Conservation (phyloP, 2,113 vertebrate species). For the Nesoenas mayeri region DNA sequence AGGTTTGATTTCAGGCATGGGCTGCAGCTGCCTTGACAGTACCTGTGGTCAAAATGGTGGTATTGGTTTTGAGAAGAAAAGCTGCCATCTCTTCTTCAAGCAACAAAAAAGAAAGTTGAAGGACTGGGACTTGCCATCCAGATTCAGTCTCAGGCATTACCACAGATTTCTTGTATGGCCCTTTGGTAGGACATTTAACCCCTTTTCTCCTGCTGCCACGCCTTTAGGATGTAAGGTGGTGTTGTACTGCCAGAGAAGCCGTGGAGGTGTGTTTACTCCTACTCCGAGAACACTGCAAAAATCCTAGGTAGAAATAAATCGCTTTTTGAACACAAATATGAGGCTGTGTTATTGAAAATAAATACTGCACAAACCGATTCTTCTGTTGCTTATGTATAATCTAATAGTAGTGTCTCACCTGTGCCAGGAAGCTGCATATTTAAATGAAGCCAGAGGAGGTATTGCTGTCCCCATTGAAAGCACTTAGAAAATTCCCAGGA, state of each 20-base stretch:
- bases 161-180: background rate
- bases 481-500: background rate
- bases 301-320: background rate
- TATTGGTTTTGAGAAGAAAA: background rate
- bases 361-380: background rate
- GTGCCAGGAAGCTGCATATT: background rate
- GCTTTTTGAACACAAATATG: background rate
- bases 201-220: background rate
- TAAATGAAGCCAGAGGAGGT: background rate
- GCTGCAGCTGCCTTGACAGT: background rate
- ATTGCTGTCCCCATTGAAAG: background rate
- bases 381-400: background rate
- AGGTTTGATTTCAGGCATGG: background rate
- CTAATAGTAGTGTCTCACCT: background rate
- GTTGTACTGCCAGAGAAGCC: background rate
- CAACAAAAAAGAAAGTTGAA: background rate
- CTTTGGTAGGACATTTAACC: background rate
- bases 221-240: background rate
- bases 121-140: background rate
- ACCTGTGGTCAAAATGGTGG: accelerated
- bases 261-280: background rate
- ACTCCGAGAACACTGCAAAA: background rate
- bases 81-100: background rate
- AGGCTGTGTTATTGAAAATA: background rate
- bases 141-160: background rate